Conservation (phyloP, 2,113 vertebrate genomes). For the Pteropus alecto region DNA sequence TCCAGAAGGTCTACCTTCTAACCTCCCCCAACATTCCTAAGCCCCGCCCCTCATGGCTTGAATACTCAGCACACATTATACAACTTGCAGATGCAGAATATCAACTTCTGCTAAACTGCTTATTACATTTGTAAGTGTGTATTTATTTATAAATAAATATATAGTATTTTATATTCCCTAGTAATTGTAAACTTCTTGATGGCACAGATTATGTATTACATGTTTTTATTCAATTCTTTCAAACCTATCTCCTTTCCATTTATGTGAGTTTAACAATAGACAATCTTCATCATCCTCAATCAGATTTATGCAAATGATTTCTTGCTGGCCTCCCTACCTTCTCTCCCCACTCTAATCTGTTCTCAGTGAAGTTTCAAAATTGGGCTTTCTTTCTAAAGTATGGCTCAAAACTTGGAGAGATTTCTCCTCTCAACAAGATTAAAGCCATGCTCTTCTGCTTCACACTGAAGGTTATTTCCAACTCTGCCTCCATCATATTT, state of each 20-base stretch:
- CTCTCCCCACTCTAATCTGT: background rate
- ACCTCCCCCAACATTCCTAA: background rate
- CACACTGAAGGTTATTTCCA: background rate
- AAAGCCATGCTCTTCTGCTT: background rate
- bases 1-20: background rate
- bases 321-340: background rate
- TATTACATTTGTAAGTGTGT: background rate
- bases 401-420: background rate
- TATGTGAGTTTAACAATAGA: background rate
- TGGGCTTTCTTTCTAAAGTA: background rate
- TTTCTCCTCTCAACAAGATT: background rate
- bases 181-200: background rate
- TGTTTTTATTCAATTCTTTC: background rate
- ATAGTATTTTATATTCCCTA: background rate
- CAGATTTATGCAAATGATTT: background rate
- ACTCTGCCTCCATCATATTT: background rate
- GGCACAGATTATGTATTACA: background rate
- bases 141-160: background rate
- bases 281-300: background rate
- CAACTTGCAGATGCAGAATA: background rate
- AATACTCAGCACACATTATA: background rate
- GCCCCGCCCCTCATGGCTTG: accelerated
- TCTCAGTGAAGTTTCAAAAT: background rate
- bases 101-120: background rate
- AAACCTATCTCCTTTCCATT: background rate